phyloP scores from a whole-genome alignment of 2,888 invertebrate genomes.

The Colostygia pectinataria region DNA sequence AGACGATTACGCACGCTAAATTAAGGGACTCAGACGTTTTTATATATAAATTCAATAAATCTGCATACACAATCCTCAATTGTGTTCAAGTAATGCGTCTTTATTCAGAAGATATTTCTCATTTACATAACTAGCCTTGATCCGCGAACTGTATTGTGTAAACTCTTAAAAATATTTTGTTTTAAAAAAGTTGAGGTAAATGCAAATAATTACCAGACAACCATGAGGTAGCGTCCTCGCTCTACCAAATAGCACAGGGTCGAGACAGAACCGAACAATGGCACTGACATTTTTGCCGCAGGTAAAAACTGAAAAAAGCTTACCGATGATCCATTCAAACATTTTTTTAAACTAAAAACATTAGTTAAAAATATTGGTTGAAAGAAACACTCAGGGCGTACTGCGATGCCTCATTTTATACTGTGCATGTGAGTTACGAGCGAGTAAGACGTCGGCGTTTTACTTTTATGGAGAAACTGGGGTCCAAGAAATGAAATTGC shows the following conservation, averaged over 20 bases:
- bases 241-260: conserved; percentile 33
- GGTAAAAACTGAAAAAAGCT: conserved; percentile 15
- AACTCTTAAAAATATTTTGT: background rate
- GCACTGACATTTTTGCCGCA: conserved; percentile 25
- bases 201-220: conserved; percentile 12
- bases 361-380: conserved; percentile 6
- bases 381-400: conserved; percentile 3
- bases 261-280: conserved; percentile 30
- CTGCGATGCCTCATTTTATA: conserved; percentile 19
- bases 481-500: conserved; percentile 9
- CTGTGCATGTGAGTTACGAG: conserved; percentile 12
- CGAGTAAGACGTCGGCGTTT: background rate
- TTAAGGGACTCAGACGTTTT: no score
- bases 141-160: background rate
- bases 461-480: conserved; percentile 7
- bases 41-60: no score
- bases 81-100: background rate
- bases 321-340: conserved; percentile 5
- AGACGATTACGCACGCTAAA: no score
- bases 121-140: background rate
- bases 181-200: conserved; percentile 7
- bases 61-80: no score
- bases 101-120: no score
- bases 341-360: conserved; percentile 4
- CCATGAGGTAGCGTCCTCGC: conserved; percentile 30